Percentiles rank a stretch among this genome's conserved stretches.
These are phyloP conservation scores for Enteromius unitaeniatus DNA, from an alignment of 2,797 vertebrate genomes.

Conservation along the genomic window DNA sequence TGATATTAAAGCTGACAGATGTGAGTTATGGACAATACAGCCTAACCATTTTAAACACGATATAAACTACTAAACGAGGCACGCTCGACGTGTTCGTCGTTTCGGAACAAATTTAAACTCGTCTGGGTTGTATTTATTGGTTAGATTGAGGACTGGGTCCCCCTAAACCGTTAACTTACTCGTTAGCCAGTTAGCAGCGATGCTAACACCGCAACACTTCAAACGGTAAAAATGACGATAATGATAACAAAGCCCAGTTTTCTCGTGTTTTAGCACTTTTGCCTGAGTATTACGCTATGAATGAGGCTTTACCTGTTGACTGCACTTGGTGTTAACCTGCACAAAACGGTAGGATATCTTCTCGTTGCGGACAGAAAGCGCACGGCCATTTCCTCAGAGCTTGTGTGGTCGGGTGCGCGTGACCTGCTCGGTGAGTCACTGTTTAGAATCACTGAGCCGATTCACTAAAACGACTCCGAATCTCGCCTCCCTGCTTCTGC, in stretches of 20 bases:
- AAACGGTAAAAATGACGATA: background rate
- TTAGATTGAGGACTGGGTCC: background rate
- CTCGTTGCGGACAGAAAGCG: constrained; percentile 49
- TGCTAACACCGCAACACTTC: background rate
- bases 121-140: background rate
- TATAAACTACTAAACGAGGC: background rate
- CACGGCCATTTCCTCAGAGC: constrained; percentile 58
- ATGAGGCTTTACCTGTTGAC: constrained; percentile 14
- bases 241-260: accelerated
- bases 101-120: background rate
- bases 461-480: constrained; percentile 7
- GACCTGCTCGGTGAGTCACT: constrained; percentile 15
- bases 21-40: background rate
- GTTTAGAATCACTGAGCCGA: constrained; percentile 29
- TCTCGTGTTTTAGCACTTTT: background rate
- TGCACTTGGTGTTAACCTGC: constrained; percentile 20
- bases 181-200: constrained; percentile 29
- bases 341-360: constrained; percentile 35
- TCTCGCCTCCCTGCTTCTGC: background rate
- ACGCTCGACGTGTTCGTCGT: background rate
- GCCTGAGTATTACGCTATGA: background rate
- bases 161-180: background rate
- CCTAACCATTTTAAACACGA: background rate
- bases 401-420: constrained; percentile 9
- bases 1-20: background rate